These are phyloP conservation scores for Cromileptes altivelis DNA, from an alignment of 2,113 vertebrate species.

Conservation along the genomic window DNA sequence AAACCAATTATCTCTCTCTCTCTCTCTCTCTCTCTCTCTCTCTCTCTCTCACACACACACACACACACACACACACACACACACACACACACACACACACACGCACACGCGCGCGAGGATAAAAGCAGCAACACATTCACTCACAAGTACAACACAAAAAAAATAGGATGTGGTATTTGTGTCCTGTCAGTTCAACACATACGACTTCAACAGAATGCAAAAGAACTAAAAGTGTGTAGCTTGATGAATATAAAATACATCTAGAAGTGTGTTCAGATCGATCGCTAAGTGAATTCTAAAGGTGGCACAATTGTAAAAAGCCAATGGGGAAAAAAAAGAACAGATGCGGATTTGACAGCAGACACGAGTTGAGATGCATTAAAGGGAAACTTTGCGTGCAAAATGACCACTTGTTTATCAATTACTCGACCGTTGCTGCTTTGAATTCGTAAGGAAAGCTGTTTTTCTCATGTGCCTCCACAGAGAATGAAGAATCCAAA, in stretches of 20 bases:
- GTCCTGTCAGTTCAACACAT: background rate
- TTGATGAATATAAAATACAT: background rate
- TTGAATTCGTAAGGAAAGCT: too few species aligned
- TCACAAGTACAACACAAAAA: background rate
- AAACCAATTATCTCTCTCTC: slow-evolving; percentile 40
- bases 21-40: too few species aligned
- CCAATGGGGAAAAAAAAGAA: too few species aligned
- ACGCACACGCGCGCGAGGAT: too few species aligned
- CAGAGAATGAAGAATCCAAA: too few species aligned
- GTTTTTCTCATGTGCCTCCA: too few species aligned
- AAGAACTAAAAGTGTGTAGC: background rate
- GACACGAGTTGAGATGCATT: too few species aligned
- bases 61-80: slow-evolving; percentile 12
- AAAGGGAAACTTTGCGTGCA: too few species aligned
- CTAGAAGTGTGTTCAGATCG: background rate
- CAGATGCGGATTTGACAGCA: too few species aligned
- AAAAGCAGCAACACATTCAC: background rate
- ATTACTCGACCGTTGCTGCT: too few species aligned
- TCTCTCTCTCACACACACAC: background rate
- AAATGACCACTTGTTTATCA: too few species aligned
- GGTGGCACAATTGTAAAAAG: background rate
- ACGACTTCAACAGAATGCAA: background rate
- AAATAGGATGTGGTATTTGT: background rate
- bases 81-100: background rate
- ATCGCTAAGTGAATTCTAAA: background rate